Evolutionary conservation across 2,888 invertebrate genomes (phyloP), one percentile per base, ranked within the genome.

Genomic region (Lycia hirtaria): DNA sequence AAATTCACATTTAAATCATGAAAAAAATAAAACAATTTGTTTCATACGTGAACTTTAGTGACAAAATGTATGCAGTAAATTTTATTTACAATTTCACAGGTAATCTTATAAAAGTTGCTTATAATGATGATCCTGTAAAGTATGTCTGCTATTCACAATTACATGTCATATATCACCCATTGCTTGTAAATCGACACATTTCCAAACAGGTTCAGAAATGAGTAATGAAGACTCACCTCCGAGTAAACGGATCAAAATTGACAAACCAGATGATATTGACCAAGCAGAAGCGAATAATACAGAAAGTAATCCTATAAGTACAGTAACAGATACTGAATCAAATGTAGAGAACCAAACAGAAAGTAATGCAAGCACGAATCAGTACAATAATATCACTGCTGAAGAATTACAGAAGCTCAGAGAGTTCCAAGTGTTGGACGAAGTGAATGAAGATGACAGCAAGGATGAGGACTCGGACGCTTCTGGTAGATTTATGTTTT

Each of bases 381-480:
- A 80, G 48, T 86, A 77, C 30, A 80, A 86, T 51, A 77, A 74
- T 48, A 80, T 87, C 1, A 80, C 72, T 6, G 67, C 70, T 0
- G 85, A 86, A 37, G 89, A 92, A 55, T 35, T 89, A 33, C 79
- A 88, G 26, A 80, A 77, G 48, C 70, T 92, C 3, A 73, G 81
- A 43, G 88, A 92, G 69, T 92, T 91, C 67, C 80, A 86, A 58
- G 87, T 92, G 0, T 67, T 92, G 48, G 92, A 92, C 56, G 92
- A 92, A 67, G 86, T 90, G 3, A 87, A 89, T 17, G 90, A 91
- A 49, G 88, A 87, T 37, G 88, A 89, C 59, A 87, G 84, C 67
- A 84, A 85, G 5, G 87, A 85, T 41, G 88, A 85, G 4, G 82
- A 80, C 1, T 80, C 84, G 0, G 84, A 89, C 26, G 84, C 80